phyloP scores from a whole-genome alignment of 2,797 vertebrate genomes.

The Alauda arvensis region DNA sequence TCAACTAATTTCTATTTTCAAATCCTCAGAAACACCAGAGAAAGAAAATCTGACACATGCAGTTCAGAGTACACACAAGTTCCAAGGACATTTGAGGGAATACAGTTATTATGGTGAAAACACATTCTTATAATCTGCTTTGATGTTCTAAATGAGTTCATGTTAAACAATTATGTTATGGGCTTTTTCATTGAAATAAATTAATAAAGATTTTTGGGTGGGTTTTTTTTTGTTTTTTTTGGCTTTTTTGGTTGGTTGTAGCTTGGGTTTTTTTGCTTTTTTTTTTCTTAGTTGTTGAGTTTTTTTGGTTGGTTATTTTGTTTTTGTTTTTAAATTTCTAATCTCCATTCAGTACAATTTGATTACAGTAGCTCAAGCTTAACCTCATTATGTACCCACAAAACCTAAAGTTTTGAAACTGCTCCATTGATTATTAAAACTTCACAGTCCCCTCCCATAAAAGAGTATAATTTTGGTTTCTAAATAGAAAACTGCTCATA shows the following conservation, averaged over 20 bases:
- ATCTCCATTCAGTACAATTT: background rate
- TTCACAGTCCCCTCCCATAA: background rate
- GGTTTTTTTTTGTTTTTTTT: too few relatives aligned
- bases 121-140: conserved; percentile 4
- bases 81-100: conserved; percentile 46
- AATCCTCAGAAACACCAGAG: conserved; percentile 36
- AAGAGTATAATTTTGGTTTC: background rate
- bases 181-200: background rate
- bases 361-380: background rate
- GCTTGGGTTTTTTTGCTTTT: background rate
- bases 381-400: background rate
- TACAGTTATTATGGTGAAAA: conserved; percentile 4
- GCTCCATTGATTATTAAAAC: background rate
- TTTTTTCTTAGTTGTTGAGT: background rate
- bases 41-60: background rate
- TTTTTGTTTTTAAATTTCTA: background rate
- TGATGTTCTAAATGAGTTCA: background rate
- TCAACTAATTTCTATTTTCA: conserved; percentile 66
- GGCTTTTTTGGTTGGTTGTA: background rate
- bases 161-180: background rate
- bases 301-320: too few relatives aligned
- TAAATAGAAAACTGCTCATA: background rate
- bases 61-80: background rate
- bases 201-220: background rate
- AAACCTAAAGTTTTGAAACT: background rate